A percentile compares a stretch with the other conserved stretches of the same genome.
Conservation (phyloP, 2,113 vertebrate genomes). For the Urocynchramus pylzowi region DNA sequence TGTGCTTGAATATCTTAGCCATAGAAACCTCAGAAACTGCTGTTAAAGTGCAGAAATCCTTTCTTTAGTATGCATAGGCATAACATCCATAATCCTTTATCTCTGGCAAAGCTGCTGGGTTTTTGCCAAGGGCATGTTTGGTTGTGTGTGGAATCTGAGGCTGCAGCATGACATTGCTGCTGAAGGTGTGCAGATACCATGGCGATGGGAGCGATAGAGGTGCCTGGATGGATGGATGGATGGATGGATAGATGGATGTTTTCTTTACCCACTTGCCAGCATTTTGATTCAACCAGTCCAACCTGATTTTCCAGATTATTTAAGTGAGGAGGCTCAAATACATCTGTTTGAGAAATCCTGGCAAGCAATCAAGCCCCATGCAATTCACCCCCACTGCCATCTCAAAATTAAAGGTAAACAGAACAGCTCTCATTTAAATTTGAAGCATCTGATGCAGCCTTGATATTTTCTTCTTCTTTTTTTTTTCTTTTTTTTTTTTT, state of each 20-base stretch:
- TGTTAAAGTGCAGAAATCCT: constrained; percentile 56
- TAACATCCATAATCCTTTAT: constrained; percentile 70
- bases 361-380: constrained; percentile 64
- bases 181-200: constrained; percentile 13
- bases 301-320: constrained; percentile 79
- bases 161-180: constrained; percentile 36
- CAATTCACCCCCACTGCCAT: constrained; percentile 51
- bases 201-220: not conserved
- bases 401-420: constrained; percentile 73
- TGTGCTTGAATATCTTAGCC: constrained; percentile 44
- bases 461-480: not conserved
- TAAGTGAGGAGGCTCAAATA: constrained; percentile 66
- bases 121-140: constrained; percentile 65
- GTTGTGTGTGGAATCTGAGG: constrained; percentile 64
- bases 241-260: not conserved
- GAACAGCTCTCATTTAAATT: constrained; percentile 69
- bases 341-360: constrained; percentile 70
- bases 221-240: not conserved
- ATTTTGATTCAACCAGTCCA: constrained; percentile 72
- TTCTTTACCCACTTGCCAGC: constrained; percentile 60
- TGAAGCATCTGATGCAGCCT: constrained; percentile 59
- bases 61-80: constrained; percentile 59
- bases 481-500: not conserved
- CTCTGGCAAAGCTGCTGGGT: constrained; percentile 58
- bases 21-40: constrained; percentile 27